These are phyloP conservation scores for Graptemys geographica DNA, from an alignment of 2,797 vertebrate genomes.

Conservation along the genomic window DNA sequence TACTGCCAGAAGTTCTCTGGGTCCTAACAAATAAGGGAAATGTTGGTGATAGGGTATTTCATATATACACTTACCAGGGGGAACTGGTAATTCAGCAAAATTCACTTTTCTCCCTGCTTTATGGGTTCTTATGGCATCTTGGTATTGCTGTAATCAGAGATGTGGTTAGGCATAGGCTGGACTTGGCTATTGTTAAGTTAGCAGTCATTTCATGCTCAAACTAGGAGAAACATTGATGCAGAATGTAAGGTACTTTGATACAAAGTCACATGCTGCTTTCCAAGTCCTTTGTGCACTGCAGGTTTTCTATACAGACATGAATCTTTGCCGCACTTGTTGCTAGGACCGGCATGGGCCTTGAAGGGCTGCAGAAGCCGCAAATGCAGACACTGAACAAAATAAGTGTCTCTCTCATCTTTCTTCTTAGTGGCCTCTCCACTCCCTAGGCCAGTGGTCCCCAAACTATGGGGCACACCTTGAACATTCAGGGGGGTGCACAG, in stretches of 20 bases:
- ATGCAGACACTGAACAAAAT: neutral
- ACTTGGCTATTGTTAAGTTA: neutral
- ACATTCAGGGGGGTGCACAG: too few species aligned
- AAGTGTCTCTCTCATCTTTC: neutral
- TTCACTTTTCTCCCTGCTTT: conserved; percentile 90
- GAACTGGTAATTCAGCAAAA: conserved; percentile 93
- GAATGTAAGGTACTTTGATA: conserved; percentile 9
- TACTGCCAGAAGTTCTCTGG: neutral
- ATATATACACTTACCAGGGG: conserved; percentile 86
- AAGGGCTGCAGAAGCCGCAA: neutral
- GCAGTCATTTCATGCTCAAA: conserved; percentile 5
- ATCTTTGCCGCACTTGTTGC: neutral
- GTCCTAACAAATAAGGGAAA: neutral
- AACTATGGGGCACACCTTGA: too few species aligned
- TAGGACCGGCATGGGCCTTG: neutral
- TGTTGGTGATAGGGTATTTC: neutral
- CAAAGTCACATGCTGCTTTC: neutral
- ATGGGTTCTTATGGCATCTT: conserved; percentile 91
- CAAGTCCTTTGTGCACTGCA: neutral
- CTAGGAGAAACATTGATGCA: neutral
- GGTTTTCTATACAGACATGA: neutral
- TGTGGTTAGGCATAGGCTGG: neutral
- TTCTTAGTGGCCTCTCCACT: neutral
- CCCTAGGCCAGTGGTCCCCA: neutral
- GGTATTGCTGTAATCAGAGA: conserved; percentile 91